Base-by-base conservation (phyloP, 2,888 invertebrate species). In the Oxyteleia sp. region DNA sequence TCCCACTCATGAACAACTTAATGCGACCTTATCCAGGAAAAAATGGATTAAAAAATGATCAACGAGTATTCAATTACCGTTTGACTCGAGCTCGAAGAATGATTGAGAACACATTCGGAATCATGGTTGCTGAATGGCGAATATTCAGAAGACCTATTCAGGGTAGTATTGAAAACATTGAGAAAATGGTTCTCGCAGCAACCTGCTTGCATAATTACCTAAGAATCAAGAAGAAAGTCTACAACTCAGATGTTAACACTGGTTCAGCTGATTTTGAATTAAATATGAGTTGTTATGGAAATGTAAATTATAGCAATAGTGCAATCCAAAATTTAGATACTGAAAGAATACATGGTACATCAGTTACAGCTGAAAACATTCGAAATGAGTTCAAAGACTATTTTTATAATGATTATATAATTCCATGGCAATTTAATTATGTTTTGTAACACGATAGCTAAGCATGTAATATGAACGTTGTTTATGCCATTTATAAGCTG, bases 11-110 rank as follows among this genome's bases (percentile, higher is more conserved):
- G 13, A 38, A 32, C 5, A 26, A 51, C 35, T 11, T 64, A 7
- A 64, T 64, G 64, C 23, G 64, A 13, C 45, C 64, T 4, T 51
- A 64, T 23, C 38, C 64, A 4, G 63, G 63, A 7, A 29, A 49
- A 63, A 23, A 13, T 64, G 10, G 16, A 11, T 51, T 64, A 23
- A 13, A 18, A 4, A 43, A 26, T 4, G 32, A 32, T 8, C 15
- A 63, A 20, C 16, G 32, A 13, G 16, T 13, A 2, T 61, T 35
- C 8, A 61, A 61, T 45, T 61, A 61, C 11, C 20, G 43, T 10
- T 20, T 61, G 2, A 26, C 23, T 16, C 23, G 61, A 13, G 43
- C 61, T 26, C 16, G 61, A 15, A 23, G 43, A 45, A n/a, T 61
- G 3, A 45, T 45, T 15, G 43, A 61, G 26, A 61, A 61, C 10